phyloP scores from a whole-genome alignment of 2,888 invertebrate species.

The Autographa pulchrina region DNA sequence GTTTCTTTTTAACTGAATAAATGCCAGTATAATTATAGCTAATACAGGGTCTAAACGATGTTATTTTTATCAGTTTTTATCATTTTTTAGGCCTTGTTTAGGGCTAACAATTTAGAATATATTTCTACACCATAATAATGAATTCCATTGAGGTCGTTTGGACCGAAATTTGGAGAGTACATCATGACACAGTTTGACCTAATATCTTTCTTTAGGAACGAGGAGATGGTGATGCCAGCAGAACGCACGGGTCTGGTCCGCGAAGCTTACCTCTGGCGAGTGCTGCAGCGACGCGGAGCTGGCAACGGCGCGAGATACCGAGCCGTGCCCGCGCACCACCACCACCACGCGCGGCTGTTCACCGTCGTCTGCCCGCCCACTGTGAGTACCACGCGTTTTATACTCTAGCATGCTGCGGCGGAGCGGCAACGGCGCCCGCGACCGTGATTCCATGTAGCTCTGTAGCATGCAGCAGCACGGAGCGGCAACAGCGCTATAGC shows the following conservation, averaged over 20 bases:
- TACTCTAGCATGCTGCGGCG: too few species aligned
- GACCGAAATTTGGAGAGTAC: too few species aligned
- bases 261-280: constrained; percentile 99
- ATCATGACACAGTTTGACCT: not conserved
- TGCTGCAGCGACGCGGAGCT: constrained; percentile 94
- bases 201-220: constrained; percentile 89
- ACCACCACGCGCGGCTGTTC: constrained; percentile 95
- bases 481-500: not conserved
- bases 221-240: constrained; percentile 99
- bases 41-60: too few species aligned
- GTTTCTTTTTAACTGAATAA: too few species aligned
- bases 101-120: too few species aligned
- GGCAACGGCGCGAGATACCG: constrained; percentile 92
- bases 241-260: constrained; percentile 98
- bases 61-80: too few species aligned
- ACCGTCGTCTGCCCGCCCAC: constrained; percentile 97
- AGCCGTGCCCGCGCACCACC: constrained; percentile 91
- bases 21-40: too few species aligned
- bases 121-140: too few species aligned
- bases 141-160: too few species aligned
- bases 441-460: constrained; percentile 27
- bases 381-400: constrained; percentile 77
- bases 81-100: too few species aligned
- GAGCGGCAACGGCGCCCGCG: not conserved
- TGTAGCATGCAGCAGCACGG: too few species aligned